Base-by-base conservation (phyloP, 2,888 invertebrate genomes). In the Xanthorhoe designata region DNA sequence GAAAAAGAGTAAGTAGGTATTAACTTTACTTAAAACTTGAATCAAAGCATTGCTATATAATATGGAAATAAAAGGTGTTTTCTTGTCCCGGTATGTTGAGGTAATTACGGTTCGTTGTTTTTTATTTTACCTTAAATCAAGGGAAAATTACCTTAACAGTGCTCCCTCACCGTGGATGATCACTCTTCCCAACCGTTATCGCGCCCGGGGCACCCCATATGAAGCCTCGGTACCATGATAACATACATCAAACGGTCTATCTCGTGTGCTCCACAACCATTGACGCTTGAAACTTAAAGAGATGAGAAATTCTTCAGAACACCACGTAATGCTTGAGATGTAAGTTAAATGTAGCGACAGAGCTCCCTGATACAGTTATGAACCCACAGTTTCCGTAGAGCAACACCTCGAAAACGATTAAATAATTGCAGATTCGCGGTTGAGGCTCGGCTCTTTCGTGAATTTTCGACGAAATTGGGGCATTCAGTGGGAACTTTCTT, bases 371-470 rank as follows among this genome's bases (percentile, higher is more conserved):
- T 80, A 80, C 78, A 79, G 77, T 80, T 82, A 81, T 79, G 76
- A 80, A 79, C 81, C 79, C 83, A 75, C 84, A 83, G 86, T 88
- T 87, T 88, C 85, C 86, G 85, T 82, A 74, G 81, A 86, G 84
- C 79, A 88, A 88, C 87, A 90, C 87, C 85, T 89, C 86, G 78
- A 87, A 89, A 88, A 88, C 88, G 88, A 88, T 89, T 86, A 89
- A 90, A 91, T 91, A 89, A 90, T 88, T 87, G 87, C 84, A 88
- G 87, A 87, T 83, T 85, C 86, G 86, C 80, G 87, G 87, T 87
- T 82, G 82, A 78, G 76, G 82, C 71, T 79, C 74, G 79, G 84
- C 79, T 84, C 80, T 82, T 87, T 88, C 83, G 86, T 85, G 80
- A 88, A 88, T 86, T 88, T 88, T 82, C 82, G 72, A 80, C 80